Conservation (phyloP, 92 coral and sea anemone species). For the Galaxea fascicularis region DNA sequence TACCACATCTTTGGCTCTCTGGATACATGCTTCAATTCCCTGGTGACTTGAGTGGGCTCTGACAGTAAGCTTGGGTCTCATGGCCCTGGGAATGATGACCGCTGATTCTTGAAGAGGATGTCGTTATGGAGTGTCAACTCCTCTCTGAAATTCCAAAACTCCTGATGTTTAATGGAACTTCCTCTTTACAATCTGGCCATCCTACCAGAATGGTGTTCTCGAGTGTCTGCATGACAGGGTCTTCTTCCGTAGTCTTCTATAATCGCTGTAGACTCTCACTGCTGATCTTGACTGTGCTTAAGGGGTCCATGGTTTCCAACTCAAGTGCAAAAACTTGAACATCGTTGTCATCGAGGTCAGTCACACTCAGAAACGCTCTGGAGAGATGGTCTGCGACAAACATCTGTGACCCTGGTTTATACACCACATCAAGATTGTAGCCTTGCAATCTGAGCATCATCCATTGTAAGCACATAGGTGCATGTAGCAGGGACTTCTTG, state of each 20-base stretch:
- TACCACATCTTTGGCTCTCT: constrained; percentile 53
- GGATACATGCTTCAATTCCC: constrained; percentile 56
- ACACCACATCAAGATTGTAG: constrained; percentile 54
- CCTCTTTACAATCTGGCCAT: constrained; percentile 44
- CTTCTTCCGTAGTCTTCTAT: constrained; percentile 48
- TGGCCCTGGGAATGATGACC: constrained; percentile 55
- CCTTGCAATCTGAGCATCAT: constrained; percentile 55
- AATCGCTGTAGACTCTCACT: constrained; percentile 47
- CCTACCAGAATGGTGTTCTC: constrained; percentile 52
- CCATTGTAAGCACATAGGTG: constrained; percentile 31
- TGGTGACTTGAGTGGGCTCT: constrained; percentile 53
- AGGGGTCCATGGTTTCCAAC: constrained; percentile 33
- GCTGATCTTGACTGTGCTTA: constrained; percentile 46
- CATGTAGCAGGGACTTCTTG: constrained; percentile 44
- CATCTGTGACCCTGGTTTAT: constrained; percentile 71
- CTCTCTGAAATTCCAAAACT: constrained; percentile 45
- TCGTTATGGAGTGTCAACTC: constrained; percentile 46
- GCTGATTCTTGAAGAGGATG: constrained; percentile 46
- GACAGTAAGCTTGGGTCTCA: constrained; percentile 37
- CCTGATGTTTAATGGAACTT: constrained; percentile 48
- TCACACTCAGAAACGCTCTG: constrained; percentile 55
- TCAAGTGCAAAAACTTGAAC: constrained; percentile 59
- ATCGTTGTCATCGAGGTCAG: constrained; percentile 39
- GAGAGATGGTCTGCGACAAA: constrained; percentile 56
- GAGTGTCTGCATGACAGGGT: constrained; percentile 55